Evolutionary conservation across 2,888 invertebrate genomes (phyloP).

Genomic region (Latheticus oryzae): DNA sequence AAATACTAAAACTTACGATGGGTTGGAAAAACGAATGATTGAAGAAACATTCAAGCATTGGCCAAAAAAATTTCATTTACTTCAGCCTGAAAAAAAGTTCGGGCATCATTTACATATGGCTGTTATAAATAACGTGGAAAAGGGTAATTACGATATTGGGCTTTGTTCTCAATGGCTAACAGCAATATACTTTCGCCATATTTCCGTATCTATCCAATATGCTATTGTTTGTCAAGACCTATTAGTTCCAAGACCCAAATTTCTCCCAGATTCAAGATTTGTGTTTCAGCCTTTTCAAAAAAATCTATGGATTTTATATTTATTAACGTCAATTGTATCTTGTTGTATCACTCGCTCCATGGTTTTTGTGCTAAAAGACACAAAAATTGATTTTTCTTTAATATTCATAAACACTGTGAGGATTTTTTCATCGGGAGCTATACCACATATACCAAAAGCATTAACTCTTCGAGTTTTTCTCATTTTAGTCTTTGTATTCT

Average conservation of each 20-base stretch:
- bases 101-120: not conserved
- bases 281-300: slow-evolving; percentile 8
- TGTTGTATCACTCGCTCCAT: slow-evolving; percentile 19
- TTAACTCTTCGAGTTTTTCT: too few relatives aligned
- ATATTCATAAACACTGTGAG: slow-evolving; percentile 1
- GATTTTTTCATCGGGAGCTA: slow-evolving; percentile 8
- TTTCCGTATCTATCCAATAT: not conserved
- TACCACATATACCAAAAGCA: slow-evolving; percentile 1
- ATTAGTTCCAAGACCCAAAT: slow-evolving; percentile 6
- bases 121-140: not conserved
- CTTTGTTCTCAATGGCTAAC: not conserved
- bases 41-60: slow-evolving; percentile 7
- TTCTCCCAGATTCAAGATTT: slow-evolving; percentile 1
- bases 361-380: not conserved
- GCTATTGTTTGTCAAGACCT: not conserved
- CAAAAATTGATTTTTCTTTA: not conserved
- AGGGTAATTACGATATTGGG: not conserved
- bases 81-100: not conserved
- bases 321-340: slow-evolving; percentile 23
- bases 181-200: not conserved
- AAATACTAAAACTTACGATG: not conserved
- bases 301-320: slow-evolving; percentile 3
- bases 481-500: too few relatives aligned
- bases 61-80: not conserved
- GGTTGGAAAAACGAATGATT: slow-evolving; percentile 7